phyloP scores from a whole-genome alignment of 1,140 invertebrate species.

The Venturia canescens region DNA sequence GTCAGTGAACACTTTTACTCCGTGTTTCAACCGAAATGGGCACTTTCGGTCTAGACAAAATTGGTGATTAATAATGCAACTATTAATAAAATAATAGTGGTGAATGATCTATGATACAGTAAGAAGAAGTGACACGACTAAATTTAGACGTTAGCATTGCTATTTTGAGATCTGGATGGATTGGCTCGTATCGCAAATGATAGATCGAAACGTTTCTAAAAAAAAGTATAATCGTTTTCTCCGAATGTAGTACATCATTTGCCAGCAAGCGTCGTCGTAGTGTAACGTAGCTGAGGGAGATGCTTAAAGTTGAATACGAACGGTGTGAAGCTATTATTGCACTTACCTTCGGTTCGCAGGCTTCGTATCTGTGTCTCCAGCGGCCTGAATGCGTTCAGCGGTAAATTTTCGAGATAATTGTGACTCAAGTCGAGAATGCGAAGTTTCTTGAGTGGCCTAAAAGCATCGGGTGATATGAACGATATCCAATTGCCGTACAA shows the following conservation, averaged over 20 bases:
- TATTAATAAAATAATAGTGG: too few relatives aligned
- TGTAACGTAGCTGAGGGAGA: neutral
- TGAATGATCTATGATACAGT: neutral
- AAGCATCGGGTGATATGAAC: slow-evolving; percentile 86
- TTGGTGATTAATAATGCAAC: neutral
- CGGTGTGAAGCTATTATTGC: neutral
- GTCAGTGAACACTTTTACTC: too few relatives aligned
- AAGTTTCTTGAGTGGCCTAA: slow-evolving; percentile 87
- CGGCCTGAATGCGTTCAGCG: slow-evolving; percentile 85
- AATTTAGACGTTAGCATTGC: too few relatives aligned
- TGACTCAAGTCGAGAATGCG: slow-evolving; percentile 88
- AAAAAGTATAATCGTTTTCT: neutral
- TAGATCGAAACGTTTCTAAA: neutral
- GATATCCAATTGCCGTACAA: slow-evolving; percentile 91
- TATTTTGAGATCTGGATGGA: too few relatives aligned
- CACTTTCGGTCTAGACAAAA: too few relatives aligned
- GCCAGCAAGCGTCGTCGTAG: neutral
- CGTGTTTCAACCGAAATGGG: too few relatives aligned
- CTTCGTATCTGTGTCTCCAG: slow-evolving; percentile 89
- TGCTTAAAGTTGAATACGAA: slow-evolving; percentile 6
- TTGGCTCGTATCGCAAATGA: too few relatives aligned
- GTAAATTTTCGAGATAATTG: slow-evolving; percentile 90
- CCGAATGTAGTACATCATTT: neutral
- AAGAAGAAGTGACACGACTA: too few relatives aligned
- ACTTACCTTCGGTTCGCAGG: slow-evolving; percentile 86